Percentiles rank a stretch among this genome's conserved stretches.
Conservation (phyloP, 2,113 vertebrate species). For the Megaceryle torquata region DNA sequence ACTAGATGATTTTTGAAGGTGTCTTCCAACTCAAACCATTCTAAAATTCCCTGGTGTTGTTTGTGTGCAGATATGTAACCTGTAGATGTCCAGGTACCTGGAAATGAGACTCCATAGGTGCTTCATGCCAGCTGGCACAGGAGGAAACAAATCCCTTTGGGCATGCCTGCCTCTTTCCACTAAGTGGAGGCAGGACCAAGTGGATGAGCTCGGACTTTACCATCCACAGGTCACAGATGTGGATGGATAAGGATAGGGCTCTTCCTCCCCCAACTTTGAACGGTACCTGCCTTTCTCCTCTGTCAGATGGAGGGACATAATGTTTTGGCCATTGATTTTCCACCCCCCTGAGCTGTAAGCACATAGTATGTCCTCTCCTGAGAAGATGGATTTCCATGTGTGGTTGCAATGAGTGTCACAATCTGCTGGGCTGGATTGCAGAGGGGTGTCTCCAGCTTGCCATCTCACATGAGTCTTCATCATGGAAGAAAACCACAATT, state of each 20-base stretch:
- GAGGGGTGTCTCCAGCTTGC: background rate
- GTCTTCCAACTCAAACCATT: background rate
- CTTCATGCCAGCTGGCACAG: background rate
- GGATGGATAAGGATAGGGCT: background rate
- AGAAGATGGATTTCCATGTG: background rate
- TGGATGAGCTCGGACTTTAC: background rate
- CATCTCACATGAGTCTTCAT: rapidly evolving
- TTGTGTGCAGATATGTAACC: rapidly evolving
- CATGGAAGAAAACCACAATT: background rate
- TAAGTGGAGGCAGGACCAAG: background rate
- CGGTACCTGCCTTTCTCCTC: background rate
- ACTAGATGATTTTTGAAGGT: background rate
- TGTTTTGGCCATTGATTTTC: background rate
- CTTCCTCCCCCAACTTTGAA: background rate
- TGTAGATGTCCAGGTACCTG: background rate
- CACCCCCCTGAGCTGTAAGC: background rate
- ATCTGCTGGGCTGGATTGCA: background rate
- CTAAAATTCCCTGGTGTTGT: background rate
- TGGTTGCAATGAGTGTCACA: rapidly evolving
- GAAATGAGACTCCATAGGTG: background rate
- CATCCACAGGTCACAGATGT: background rate
- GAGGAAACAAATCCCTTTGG: background rate
- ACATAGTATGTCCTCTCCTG: background rate
- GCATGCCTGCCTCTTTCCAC: background rate
- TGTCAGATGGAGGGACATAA: background rate